phyloP scores from a whole-genome alignment of 37 sponge, comb jelly and placozoan species.

The Cliona cf. orientalis region DNA sequence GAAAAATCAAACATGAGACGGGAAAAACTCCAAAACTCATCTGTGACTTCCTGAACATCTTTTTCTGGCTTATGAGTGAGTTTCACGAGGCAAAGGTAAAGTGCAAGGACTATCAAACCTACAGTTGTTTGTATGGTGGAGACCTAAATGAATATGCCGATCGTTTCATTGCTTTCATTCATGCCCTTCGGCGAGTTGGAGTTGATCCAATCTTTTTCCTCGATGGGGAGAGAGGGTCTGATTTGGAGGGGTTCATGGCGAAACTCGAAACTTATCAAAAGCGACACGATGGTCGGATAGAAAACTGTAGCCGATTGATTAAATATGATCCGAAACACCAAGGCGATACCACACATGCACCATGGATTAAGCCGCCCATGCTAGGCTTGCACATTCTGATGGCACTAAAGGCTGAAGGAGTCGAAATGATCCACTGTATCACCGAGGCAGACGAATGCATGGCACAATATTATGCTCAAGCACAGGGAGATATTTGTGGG shows the following conservation, averaged over 20 bases:
- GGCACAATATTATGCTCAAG: constrained; percentile 2
- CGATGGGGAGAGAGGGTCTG: constrained; percentile 14
- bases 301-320: not conserved
- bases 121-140: constrained; percentile 43
- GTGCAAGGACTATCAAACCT: constrained; percentile 1
- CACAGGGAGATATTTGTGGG: constrained; percentile 9
- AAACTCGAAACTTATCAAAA: constrained; percentile 5
- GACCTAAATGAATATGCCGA: constrained; percentile 25
- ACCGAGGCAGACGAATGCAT: constrained; percentile 39
- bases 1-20: no score
- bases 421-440: constrained; percentile 8
- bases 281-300: not conserved
- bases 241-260: not conserved
- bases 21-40: not conserved
- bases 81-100: constrained; percentile 31
- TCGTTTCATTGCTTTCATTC: constrained; percentile 20
- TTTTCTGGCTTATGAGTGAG: constrained; percentile 12
- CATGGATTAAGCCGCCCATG: not conserved
- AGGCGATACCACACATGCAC: not conserved
- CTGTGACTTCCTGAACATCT: constrained; percentile 15
- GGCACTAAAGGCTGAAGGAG: not conserved
- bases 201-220: constrained; percentile 47
- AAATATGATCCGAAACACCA: not conserved
- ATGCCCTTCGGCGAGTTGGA: constrained; percentile 17
- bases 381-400: not conserved